These are phyloP conservation scores for Spermophilus dauricus DNA, from an alignment of 2,113 vertebrate species.

Conservation along the genomic window DNA sequence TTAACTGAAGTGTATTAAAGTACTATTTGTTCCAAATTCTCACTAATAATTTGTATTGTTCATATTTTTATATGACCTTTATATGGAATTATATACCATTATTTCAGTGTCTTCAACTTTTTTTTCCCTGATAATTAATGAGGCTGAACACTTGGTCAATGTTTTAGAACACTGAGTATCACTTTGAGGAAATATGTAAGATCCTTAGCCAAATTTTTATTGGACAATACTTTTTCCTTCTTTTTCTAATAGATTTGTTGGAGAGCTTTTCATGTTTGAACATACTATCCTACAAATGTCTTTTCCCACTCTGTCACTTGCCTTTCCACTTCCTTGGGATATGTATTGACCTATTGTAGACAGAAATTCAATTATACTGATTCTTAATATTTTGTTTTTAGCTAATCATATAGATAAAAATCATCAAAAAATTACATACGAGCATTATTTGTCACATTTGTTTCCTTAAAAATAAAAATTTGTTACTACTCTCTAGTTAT, in stretches of 20 bases:
- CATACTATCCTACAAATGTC: too few species aligned
- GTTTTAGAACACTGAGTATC: not conserved
- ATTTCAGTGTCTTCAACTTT: not conserved
- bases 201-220: not conserved
- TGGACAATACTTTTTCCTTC: not conserved
- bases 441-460: not conserved
- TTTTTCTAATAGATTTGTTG: not conserved
- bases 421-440: not conserved
- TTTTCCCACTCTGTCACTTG: not conserved
- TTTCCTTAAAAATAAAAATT: not conserved
- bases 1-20: not conserved
- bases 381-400: not conserved
- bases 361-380: not conserved
- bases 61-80: not conserved
- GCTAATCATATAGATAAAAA: not conserved
- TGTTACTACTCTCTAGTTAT: not conserved
- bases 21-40: not conserved
- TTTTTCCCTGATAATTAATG: not conserved
- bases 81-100: not conserved
- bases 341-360: not conserved
- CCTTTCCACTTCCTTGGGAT: not conserved
- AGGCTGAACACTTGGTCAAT: not conserved
- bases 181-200: not conserved
- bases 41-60: not conserved
- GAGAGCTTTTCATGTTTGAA: too few species aligned